Base-by-base conservation (phyloP, 37 sponge, comb jelly and placozoan genomes). In the Amphimedon queenslandica region DNA sequence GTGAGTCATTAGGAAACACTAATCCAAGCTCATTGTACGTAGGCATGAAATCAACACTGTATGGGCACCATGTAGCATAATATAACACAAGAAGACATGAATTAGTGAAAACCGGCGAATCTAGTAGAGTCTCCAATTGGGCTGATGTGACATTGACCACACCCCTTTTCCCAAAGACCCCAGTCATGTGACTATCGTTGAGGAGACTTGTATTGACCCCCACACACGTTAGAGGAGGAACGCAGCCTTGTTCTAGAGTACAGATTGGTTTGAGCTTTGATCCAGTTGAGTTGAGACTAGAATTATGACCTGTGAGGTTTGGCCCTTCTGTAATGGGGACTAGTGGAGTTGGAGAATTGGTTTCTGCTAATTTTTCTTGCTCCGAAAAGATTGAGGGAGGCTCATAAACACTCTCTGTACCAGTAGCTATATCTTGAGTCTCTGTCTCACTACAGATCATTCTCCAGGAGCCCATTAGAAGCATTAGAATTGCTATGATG, bases 21-120 rank as follows among this genome's bases (percentile, higher is more conserved):
- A 86, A 64, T 2, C 90, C 90, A 13, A 90, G 47, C 37, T 81
- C 78, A 74, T 90, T 90, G 57, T 73, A 80, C 30, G 57, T 80
- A 10, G 73, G 28, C 18, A 71, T 78, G 51, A 81, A 84, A 27
- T 90, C 64, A 20, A 55, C 65, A 73, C 86, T 84, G 51, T 67
- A 90, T 23, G 63, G 63, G 67, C 86, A 90, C 77, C 80, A 78
- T 1, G 77, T 69, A 10, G 79, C 90, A 77, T 77, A 90, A 72
- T 84, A 90, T 64, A 84, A 72, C 21, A 90, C 90, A n/a, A 90
- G 35, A 8, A 69, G 74, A 90, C 90, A 90, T 32, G 34, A 39
- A 40, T 81, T 84, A 16, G 37, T 41, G 13, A 51, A n/a, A 0
- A 40, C 39, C 13, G 39, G 23, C 35, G 72, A 64, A 31, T 85